Evolutionary conservation across 2,797 vertebrate species (phyloP), one percentile per base, ranked within the genome.

Genomic region (Pseudotriccus pelzelni): DNA sequence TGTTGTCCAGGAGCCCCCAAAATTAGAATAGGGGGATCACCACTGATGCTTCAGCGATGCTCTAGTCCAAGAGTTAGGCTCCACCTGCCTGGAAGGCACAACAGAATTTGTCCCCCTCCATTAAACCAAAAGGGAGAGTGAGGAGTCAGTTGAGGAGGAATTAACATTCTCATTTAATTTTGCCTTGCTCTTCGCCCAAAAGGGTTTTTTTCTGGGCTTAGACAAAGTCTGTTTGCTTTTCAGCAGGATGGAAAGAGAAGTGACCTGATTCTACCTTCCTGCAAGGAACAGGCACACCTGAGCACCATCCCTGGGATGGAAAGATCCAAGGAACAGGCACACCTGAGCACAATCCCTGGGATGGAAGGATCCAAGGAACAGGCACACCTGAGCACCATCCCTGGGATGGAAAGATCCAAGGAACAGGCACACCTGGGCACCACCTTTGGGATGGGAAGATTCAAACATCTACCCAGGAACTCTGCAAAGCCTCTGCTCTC

Each of bases 211-310:
- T 41, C 73, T 62, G 15, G 36, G 34, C 17, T 95, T 76, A n/a
- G 44, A 24, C 13, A 32, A 52, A 56, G 47, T 4, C 11, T 2
- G 11, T 66, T 34, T 84, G 28, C n/a, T 90, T 84, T 62, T 62
- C 76, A 81, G 59, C 0, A 0, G 10, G 80, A 94, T 85, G 93
- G 91, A 94, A 95, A 96, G 88, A 95, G 93, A 95, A 94, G 90
- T 68, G 94, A 89, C 93, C 92, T 73, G 93, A n/a, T 12, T n/a
- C 22, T 69, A 8, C 60, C 53, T 63, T 16, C 69, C 87, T 62
- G 69, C 79, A 39, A 24, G 56, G 46, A 86, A 36, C n/a, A 6
- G 49, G 20, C 43, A 63, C 50, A 44, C n/a, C 64, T 13, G 7
- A 2, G 27, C 22, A 17, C 23, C 24, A 2, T 9, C 15, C 11